These are phyloP conservation scores for Xenus cinereus DNA, from an alignment of 2,113 vertebrate genomes.

Conservation along the genomic window DNA sequence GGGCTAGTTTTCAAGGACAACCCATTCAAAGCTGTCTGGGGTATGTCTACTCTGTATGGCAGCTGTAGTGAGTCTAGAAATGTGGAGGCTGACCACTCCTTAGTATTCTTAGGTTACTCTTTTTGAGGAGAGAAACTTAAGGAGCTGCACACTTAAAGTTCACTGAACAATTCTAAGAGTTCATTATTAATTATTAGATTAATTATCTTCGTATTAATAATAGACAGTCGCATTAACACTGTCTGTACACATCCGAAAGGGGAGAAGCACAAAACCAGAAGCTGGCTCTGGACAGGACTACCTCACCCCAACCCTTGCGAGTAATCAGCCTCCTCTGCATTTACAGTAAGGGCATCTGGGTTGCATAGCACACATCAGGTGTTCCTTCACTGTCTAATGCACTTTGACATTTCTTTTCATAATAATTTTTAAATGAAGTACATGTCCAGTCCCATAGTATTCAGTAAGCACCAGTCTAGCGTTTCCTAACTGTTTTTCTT, in stretches of 20 bases:
- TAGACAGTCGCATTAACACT: not conserved
- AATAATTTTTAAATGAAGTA: not conserved
- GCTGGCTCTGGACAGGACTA: not conserved
- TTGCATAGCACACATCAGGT: not conserved
- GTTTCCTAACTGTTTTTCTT: not conserved
- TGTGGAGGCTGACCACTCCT: not conserved
- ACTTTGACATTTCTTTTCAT: not conserved
- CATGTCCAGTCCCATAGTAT: too few relatives aligned
- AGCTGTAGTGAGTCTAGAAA: fast-evolving
- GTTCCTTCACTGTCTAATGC: not conserved
- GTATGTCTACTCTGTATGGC: not conserved
- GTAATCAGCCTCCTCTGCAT: not conserved
- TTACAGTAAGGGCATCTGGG: not conserved
- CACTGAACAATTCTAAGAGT: not conserved
- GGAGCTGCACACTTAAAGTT: not conserved
- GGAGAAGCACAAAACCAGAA: not conserved
- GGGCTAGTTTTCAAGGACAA: not conserved
- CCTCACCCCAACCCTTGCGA: not conserved
- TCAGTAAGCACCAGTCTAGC: not conserved
- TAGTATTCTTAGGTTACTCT: not conserved
- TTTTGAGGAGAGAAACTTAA: not conserved
- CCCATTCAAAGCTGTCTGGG: not conserved
- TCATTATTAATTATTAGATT: not conserved
- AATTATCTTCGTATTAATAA: not conserved
- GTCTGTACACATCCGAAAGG: not conserved